Conservation (phyloP, 2,888 invertebrate species). For the Epinotia bilunana region DNA sequence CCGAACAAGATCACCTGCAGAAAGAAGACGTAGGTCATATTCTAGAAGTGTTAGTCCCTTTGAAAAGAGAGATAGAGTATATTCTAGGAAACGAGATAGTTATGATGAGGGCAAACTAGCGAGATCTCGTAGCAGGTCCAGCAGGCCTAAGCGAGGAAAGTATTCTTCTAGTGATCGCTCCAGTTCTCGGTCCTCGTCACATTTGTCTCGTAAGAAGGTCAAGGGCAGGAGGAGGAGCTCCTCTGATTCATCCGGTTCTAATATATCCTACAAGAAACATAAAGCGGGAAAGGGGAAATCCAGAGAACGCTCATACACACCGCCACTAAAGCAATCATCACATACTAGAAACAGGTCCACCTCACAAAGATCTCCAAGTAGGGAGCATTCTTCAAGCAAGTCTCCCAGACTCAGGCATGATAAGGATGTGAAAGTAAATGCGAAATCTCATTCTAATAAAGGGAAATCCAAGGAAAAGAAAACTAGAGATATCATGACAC, state of each 20-base stretch:
- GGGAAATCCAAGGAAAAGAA: constrained; percentile 52
- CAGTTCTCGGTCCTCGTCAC: constrained; percentile 67
- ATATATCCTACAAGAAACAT: constrained; percentile 61
- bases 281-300: constrained; percentile 51
- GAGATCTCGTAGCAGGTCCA: constrained; percentile 64
- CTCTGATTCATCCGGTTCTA: constrained; percentile 67
- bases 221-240: constrained; percentile 63
- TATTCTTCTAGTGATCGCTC: constrained; percentile 74
- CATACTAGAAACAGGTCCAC: constrained; percentile 57
- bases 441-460: constrained; percentile 59
- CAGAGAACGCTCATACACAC: constrained; percentile 59
- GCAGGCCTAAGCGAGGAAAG: constrained; percentile 59
- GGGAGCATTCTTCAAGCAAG: constrained; percentile 54
- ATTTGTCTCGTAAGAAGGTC: constrained; percentile 57
- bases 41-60: constrained; percentile 71
- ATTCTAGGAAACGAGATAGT: constrained; percentile 65
- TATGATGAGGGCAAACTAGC: constrained; percentile 64
- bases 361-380: constrained; percentile 55
- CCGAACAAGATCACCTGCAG: constrained; percentile 40
- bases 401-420: constrained; percentile 56
- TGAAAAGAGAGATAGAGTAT: constrained; percentile 59
- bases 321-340: constrained; percentile 60
- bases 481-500: constrained; percentile 56
- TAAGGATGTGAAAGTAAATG: constrained; percentile 52
- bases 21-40: constrained; percentile 53